phyloP scores from a whole-genome alignment of 2,888 invertebrate genomes.

The Alsophila aescularia region DNA sequence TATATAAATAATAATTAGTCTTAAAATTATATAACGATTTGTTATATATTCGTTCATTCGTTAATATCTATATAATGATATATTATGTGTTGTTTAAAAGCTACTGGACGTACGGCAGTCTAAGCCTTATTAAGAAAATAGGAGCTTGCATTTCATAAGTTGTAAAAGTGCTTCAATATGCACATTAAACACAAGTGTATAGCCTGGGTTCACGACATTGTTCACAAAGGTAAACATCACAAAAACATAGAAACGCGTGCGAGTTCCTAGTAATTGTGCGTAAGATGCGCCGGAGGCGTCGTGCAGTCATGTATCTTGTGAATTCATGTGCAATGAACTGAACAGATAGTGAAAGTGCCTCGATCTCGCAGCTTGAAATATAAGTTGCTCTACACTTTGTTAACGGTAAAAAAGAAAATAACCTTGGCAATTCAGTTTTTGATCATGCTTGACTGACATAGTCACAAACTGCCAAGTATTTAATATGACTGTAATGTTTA shows the following conservation, averaged over 20 bases:
- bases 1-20: no score
- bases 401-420: constrained; percentile 23
- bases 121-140: neutral
- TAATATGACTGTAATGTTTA: no score
- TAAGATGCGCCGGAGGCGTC: constrained; percentile 21
- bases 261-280: constrained; percentile 31
- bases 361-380: constrained; percentile 26
- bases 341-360: constrained; percentile 37
- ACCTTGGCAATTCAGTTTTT: constrained; percentile 5
- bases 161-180: neutral
- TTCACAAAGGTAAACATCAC: constrained; percentile 10
- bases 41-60: no score
- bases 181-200: neutral
- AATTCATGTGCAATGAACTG: constrained; percentile 43
- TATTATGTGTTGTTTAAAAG: no score
- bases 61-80: no score
- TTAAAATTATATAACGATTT: no score
- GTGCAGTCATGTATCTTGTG: constrained; percentile 14
- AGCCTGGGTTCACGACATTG: constrained; percentile 4
- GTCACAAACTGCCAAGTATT: no score
- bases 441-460: no score
- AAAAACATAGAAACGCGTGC: constrained; percentile 30
- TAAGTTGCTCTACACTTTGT: constrained; percentile 22
- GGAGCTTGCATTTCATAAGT: neutral
- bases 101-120: no score